phyloP scores from a whole-genome alignment of 2,888 invertebrate genomes.

The Tipula lateralis region DNA sequence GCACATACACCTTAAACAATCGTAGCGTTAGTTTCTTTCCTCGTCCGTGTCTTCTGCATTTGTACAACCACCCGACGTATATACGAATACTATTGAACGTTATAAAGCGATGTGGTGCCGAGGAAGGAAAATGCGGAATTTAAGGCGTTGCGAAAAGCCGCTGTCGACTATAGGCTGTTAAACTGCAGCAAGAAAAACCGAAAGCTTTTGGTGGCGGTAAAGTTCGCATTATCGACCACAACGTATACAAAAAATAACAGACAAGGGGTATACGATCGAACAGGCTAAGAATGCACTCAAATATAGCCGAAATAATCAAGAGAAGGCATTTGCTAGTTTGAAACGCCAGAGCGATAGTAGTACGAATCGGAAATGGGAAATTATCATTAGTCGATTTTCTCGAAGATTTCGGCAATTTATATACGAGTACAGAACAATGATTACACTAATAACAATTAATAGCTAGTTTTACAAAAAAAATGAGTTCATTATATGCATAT shows the following conservation, averaged over 20 bases:
- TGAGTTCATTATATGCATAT: too few species aligned
- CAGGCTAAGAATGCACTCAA: constrained; percentile 70
- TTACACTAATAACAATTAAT: too few species aligned
- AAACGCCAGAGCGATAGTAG: constrained; percentile 57
- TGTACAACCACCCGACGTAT: too few species aligned
- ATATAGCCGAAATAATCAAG: constrained; percentile 67
- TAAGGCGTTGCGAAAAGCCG: constrained; percentile 82
- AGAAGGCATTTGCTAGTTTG: constrained; percentile 62
- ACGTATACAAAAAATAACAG: constrained; percentile 73
- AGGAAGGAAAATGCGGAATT: constrained; percentile 74
- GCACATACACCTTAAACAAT: too few species aligned
- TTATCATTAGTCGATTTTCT: constrained; percentile 78
- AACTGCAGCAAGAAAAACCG: constrained; percentile 56
- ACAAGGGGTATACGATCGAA: constrained; percentile 71
- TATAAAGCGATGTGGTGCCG: too few species aligned
- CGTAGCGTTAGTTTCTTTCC: too few species aligned
- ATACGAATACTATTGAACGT: too few species aligned
- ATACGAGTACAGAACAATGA: too few species aligned
- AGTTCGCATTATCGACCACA: constrained; percentile 65
- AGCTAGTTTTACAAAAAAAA: too few species aligned
- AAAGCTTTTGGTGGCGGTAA: constrained; percentile 60
- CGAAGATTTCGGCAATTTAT: constrained; percentile 57
- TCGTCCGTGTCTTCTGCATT: too few species aligned
- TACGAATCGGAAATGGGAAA: constrained; percentile 55
- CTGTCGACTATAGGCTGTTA: constrained; percentile 83